phyloP scores from a whole-genome alignment of 1,140 invertebrate species.

The Drosophila sechellia region DNA sequence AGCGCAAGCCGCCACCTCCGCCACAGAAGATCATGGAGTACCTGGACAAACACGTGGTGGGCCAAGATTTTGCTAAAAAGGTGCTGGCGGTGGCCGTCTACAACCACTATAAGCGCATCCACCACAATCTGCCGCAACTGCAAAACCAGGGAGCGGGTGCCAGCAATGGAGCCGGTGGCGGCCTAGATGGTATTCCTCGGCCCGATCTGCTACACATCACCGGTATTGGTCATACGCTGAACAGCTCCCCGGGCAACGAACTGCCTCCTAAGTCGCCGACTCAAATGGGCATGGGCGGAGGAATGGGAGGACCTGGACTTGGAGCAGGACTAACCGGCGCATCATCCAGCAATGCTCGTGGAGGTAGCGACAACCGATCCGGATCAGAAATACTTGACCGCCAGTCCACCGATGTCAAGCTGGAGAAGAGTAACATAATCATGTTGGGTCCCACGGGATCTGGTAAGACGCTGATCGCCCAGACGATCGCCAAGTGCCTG shows the following conservation, averaged over 20 bases:
- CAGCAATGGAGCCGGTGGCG: slow-evolving; percentile 79
- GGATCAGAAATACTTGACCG: slow-evolving; percentile 95
- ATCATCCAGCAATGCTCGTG: slow-evolving; percentile 8
- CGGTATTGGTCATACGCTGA: slow-evolving; percentile 89
- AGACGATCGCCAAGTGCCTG: slow-evolving; percentile 97
- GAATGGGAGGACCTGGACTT: slow-evolving; percentile 55
- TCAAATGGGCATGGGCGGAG: slow-evolving; percentile 60
- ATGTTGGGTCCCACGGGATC: slow-evolving; percentile 98
- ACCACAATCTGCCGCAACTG: slow-evolving; percentile 93
- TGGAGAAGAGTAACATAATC: slow-evolving; percentile 99
- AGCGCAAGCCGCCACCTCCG: slow-evolving; percentile 93
- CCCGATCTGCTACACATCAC: slow-evolving; percentile 93
- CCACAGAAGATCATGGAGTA: slow-evolving; percentile 99
- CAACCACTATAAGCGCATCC: slow-evolving; percentile 99
- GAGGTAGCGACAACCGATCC: slow-evolving; percentile 58
- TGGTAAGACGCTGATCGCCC: slow-evolving; percentile 98
- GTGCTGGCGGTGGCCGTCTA: slow-evolving; percentile 99
- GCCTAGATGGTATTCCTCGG: slow-evolving; percentile 82
- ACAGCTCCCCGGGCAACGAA: slow-evolving; percentile 85
- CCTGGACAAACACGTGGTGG: slow-evolving; percentile 98
- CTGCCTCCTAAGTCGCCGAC: slow-evolving; percentile 62
- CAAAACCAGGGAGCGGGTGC: slow-evolving; percentile 62
- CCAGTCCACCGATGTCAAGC: slow-evolving; percentile 92
- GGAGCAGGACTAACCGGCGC: slow-evolving; percentile 25
- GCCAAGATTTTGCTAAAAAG: slow-evolving; percentile 99